Evolutionary conservation across 2,888 invertebrate species (phyloP).

Genomic region (Conchocele bisecta): DNA sequence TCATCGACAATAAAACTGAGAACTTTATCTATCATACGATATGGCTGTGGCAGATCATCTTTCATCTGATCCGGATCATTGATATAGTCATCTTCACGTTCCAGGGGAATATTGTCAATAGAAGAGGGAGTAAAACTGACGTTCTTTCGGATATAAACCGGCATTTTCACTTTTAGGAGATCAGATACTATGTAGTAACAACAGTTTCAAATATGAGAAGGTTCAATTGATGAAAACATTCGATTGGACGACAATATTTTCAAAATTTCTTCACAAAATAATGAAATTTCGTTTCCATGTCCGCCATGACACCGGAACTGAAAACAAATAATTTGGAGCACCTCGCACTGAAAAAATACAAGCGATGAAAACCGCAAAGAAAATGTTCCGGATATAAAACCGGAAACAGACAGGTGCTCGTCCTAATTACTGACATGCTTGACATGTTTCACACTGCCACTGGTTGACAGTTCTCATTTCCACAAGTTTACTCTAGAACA

Average conservation of each 20-base stretch:
- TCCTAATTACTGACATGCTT: conserved; percentile 15
- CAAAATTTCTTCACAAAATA: neutral
- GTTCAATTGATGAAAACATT: neutral
- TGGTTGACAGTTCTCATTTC: conserved; percentile 31
- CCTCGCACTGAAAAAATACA: neutral
- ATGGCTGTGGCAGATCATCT: conserved; percentile 80
- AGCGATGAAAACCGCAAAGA: conserved; percentile 4
- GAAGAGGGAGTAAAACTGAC: conserved; percentile 77
- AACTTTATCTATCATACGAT: conserved; percentile 80
- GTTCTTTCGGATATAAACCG: conserved; percentile 76
- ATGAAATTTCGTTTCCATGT: conserved; percentile 51
- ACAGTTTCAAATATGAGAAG: neutral
- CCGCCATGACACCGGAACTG: conserved; percentile 68
- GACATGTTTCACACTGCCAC: conserved; percentile 1
- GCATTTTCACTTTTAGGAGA: conserved; percentile 64
- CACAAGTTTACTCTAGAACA: conserved; percentile 5
- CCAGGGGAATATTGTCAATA: conserved; percentile 69
- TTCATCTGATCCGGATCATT: conserved; percentile 78
- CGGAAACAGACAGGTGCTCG: conserved; percentile 7
- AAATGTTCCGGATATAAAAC: conserved; percentile 1
- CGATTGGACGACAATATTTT: neutral
- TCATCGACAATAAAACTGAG: conserved; percentile 72
- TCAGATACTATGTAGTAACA: neutral
- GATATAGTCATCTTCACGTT: conserved; percentile 77
- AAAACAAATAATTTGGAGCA: conserved; percentile 56